A percentile compares a stretch with the other conserved stretches of the same genome.
These are phyloP conservation scores for Laspeyria flexula DNA, from an alignment of 2,888 invertebrate species.

Conservation along the genomic window DNA sequence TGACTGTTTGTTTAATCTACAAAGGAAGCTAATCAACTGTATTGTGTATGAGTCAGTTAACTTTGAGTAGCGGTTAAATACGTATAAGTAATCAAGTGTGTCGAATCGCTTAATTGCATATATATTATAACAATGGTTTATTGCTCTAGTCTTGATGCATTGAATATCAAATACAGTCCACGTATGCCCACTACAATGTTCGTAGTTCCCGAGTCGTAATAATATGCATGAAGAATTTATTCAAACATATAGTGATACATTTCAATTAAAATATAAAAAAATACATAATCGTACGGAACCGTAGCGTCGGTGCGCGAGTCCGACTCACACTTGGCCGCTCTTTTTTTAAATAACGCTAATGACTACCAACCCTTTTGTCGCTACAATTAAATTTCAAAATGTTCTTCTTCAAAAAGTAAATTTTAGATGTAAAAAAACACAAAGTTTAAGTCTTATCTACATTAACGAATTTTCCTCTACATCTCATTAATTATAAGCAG, in stretches of 20 bases:
- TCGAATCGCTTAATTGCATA: constrained; percentile 51
- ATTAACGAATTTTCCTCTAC: no score
- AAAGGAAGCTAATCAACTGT: constrained; percentile 62
- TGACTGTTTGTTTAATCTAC: constrained; percentile 67
- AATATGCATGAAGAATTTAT: constrained; percentile 54
- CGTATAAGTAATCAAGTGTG: constrained; percentile 41
- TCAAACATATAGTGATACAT: constrained; percentile 50
- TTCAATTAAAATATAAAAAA: no score
- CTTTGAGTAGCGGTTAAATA: constrained; percentile 35
- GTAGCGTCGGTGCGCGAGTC: no score
- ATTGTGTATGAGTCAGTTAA: constrained; percentile 41
- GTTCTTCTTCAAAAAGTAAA: no score
- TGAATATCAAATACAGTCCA: constrained; percentile 31
- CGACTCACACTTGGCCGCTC: no score
- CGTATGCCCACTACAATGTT: constrained; percentile 33
- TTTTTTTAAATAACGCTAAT: no score
- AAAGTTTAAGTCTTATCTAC: no score
- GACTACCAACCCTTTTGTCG: no score
- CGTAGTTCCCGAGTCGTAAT: constrained; percentile 45
- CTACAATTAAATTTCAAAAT: no score
- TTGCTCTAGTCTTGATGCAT: constrained; percentile 29
- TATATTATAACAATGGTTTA: constrained; percentile 51
- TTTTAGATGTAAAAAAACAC: no score
- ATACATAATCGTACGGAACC: no score
- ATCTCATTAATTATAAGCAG: no score